Base-by-base conservation (phyloP, 35 echinoderm and acorn worm species). In the Lytechinus variegatus region DNA sequence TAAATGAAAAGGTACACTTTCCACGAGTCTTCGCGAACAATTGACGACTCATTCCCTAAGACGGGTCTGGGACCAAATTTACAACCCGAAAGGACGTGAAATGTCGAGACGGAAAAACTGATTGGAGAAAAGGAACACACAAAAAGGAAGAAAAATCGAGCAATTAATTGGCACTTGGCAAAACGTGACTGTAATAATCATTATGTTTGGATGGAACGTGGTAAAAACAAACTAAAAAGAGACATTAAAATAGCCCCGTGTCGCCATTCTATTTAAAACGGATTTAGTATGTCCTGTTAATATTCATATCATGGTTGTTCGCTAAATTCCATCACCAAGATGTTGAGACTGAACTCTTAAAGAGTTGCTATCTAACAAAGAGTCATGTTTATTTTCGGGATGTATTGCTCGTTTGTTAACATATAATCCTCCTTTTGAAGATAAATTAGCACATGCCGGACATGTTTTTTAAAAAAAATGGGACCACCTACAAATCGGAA, bases 41-140 rank as follows among this genome's bases (percentile, higher is more conserved):
- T 90, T 44, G 24, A 90, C 33, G 88, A 44, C 88, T 44, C 28
- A 12, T 44, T 44, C 88, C 88, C 29, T 52, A 90, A 90, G 88
- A 90, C 88, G 10, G 88, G 88, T 90, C 88, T 90, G 88, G 52
- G 88, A 90, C 88, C 88, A 52, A 90, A 44, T 52, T 90, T 90
- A 52, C 88, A 44, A 44, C 88, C 52, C 88, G 10, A 52, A 79
- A 79, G 66, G 66, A 79, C 66, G 66, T 79, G 66, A 79, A 79
- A 79, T 79, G 19, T 79, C 66, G 66, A 79, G 66, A 79, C 66
- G 16, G 56, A 58, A 58, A 79, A 71, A 44, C 33, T 44, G 33
- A 44, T 44, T 44, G 33, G 33, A 44, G 33, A 71, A 71, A 79
- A 90, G 52, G 88, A 54, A 90, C 14, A 90, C 28, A 54, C 52